phyloP scores from a whole-genome alignment of 2,113 vertebrate species.

The Pica pica region DNA sequence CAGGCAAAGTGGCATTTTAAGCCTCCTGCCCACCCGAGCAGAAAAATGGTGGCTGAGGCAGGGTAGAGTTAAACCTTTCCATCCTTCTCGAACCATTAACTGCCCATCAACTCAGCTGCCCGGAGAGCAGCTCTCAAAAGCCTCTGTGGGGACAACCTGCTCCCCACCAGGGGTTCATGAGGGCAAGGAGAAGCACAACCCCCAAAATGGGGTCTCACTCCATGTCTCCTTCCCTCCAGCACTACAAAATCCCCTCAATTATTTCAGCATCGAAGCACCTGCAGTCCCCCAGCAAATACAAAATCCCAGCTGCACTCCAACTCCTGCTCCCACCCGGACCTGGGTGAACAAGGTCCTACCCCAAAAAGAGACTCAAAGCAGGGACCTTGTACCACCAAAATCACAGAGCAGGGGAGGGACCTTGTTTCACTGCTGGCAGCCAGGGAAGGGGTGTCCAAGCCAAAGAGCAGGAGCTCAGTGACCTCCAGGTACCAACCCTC shows the following conservation, averaged over 20 bases:
- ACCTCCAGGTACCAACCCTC: background rate
- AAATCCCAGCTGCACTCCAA: background rate
- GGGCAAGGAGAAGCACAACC: background rate
- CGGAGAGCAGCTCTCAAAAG: background rate
- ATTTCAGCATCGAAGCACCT: background rate
- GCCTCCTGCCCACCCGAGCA: conserved; percentile 36
- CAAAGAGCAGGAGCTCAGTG: background rate
- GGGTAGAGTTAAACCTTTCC: conserved; percentile 44
- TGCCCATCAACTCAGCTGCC: background rate
- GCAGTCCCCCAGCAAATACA: accelerated
- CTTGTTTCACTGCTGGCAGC: background rate
- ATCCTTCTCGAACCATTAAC: conserved; percentile 1
- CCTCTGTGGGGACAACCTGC: background rate
- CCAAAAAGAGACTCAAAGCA: background rate
- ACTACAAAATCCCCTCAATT: background rate
- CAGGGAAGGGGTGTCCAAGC: accelerated
- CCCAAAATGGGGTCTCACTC: background rate
- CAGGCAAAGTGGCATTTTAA: conserved; percentile 63
- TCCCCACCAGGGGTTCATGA: background rate
- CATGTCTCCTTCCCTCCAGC: background rate
- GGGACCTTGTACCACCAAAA: too few relatives aligned
- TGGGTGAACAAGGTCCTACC: background rate
- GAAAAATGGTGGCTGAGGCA: conserved; percentile 54
- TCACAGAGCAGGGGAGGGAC: background rate
- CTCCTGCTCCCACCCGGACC: accelerated